These are phyloP conservation scores for Etheostoma perlongum DNA, from an alignment of 2,797 vertebrate genomes.

Conservation along the genomic window DNA sequence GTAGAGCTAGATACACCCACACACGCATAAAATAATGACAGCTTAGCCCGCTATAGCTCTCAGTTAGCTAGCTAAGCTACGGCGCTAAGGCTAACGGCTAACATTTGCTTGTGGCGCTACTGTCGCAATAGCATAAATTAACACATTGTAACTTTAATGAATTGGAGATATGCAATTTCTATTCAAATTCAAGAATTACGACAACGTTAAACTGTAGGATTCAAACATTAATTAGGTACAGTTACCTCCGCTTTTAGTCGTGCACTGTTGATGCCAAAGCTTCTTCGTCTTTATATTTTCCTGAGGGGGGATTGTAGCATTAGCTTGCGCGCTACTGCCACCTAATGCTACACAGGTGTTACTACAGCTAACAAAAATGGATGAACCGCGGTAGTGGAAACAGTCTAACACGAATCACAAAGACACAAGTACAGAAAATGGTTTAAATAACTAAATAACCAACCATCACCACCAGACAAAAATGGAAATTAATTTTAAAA, in stretches of 20 bases:
- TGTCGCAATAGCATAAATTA: rapidly evolving
- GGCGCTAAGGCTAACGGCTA: slow-evolving; percentile 31
- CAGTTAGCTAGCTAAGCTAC: slow-evolving; percentile 36
- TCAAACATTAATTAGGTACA: neutral
- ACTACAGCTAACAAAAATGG: slow-evolving; percentile 21
- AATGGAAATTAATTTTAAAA: neutral
- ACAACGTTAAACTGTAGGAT: rapidly evolving
- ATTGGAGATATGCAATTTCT: rapidly evolving
- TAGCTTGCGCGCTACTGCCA: slow-evolving; percentile 20
- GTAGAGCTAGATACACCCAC: slow-evolving; percentile 38
- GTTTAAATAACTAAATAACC: neutral
- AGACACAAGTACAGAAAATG: neutral
- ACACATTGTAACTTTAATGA: neutral
- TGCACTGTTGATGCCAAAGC: slow-evolving; percentile 33
- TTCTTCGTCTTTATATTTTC: slow-evolving; percentile 25
- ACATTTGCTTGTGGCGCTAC: rapidly evolving
- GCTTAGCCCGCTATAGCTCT: slow-evolving; percentile 11
- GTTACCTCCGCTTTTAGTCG: slow-evolving; percentile 14
- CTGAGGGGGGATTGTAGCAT: neutral
- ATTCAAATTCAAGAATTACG: rapidly evolving
- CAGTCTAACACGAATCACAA: neutral
- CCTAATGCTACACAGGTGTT: neutral
- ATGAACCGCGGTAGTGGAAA: no score
- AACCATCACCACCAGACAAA: neutral
- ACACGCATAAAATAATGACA: slow-evolving; percentile 7